These are phyloP conservation scores for Drosophila lini DNA, from an alignment of 1,140 invertebrate species.

Conservation along the genomic window DNA sequence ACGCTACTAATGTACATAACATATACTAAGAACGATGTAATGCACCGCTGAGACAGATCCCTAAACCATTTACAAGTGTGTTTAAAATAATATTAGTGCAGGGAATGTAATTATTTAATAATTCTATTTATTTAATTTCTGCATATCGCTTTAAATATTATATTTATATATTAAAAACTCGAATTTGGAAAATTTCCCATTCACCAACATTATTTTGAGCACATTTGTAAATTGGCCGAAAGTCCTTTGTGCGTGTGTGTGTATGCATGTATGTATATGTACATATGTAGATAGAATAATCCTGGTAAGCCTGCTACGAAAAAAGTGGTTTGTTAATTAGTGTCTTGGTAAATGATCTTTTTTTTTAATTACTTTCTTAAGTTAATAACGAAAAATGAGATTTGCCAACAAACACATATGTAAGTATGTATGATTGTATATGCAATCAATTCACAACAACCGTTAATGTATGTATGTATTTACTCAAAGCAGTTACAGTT, in stretches of 20 bases:
- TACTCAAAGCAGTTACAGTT: slow-evolving; percentile 8
- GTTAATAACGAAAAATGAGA: slow-evolving; percentile 27
- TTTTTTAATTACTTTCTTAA: not conserved
- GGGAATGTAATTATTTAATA: not conserved
- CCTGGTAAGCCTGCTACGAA: slow-evolving; percentile 11
- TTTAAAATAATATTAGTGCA: not conserved
- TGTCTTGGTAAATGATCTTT: slow-evolving; percentile 13
- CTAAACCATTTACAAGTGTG: not conserved
- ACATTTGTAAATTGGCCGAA: not conserved
- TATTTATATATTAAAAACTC: not conserved
- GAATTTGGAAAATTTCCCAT: not conserved
- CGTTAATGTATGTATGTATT: slow-evolving; percentile 14
- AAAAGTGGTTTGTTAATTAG: slow-evolving; percentile 12
- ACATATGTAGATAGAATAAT: slow-evolving; percentile 3
- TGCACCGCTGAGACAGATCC: slow-evolving; percentile 1
- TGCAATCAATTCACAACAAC: slow-evolving; percentile 19
- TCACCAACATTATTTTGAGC: not conserved
- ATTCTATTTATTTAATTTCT: not conserved
- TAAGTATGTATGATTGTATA: slow-evolving; percentile 13
- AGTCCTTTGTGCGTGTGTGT: slow-evolving; percentile 11
- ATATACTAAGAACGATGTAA: slow-evolving; percentile 8
- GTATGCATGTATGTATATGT: slow-evolving; percentile 9
- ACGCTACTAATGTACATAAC: slow-evolving; percentile 16
- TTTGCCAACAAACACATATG: slow-evolving; percentile 25
- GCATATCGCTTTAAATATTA: not conserved